These are phyloP conservation scores for Pituophis catenifer DNA, from an alignment of 2,113 vertebrate genomes.

Conservation along the genomic window DNA sequence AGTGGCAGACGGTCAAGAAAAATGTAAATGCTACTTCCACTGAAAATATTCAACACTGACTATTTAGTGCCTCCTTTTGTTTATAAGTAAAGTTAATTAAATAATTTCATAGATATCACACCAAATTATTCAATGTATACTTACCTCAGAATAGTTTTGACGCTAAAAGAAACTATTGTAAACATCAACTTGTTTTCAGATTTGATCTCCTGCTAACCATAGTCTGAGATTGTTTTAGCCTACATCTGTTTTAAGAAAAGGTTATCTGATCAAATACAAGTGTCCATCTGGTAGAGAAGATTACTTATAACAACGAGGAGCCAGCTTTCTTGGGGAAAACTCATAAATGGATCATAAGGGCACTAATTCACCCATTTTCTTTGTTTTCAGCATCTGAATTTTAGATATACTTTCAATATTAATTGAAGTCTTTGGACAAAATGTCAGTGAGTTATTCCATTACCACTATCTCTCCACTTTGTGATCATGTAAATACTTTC, in stretches of 20 bases:
- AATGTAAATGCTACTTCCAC: constrained; percentile 34
- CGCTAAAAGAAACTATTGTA: background rate
- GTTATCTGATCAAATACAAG: background rate
- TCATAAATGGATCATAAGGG: background rate
- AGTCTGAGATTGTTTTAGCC: background rate
- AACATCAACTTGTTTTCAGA: background rate
- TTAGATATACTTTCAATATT: background rate
- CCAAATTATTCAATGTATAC: background rate
- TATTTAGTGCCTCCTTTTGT: background rate
- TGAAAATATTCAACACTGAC: background rate
- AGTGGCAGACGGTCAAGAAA: constrained; percentile 46
- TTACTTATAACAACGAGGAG: background rate
- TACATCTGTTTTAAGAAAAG: background rate
- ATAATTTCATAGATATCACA: background rate
- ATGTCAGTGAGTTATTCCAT: background rate
- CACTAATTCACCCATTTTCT: background rate
- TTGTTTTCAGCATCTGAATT: background rate
- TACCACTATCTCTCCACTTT: background rate
- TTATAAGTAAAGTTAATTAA: background rate
- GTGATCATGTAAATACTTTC: background rate
- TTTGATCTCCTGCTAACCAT: background rate
- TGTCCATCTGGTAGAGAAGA: background rate
- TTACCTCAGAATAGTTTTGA: background rate
- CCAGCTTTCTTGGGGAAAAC: background rate
- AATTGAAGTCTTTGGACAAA: background rate